Evolutionary conservation across 2,888 invertebrate species (phyloP), one percentile per base, ranked within the genome.

Genomic region (Chloroclystis v-ata): DNA sequence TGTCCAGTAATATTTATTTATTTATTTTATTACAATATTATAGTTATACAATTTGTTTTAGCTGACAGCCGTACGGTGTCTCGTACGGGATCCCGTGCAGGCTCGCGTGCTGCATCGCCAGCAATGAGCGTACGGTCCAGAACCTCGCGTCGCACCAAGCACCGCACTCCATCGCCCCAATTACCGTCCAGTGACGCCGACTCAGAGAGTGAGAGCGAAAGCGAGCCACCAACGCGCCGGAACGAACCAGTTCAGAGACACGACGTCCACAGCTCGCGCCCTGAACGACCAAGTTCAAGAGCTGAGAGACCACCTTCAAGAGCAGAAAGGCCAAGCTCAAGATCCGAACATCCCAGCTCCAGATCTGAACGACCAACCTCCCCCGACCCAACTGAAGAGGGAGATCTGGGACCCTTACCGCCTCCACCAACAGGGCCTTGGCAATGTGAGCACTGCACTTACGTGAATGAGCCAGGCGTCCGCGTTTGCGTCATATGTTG

Each of bases 401-500:
- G 78, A 39, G 72, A 66, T 26, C 62, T 76, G 25, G 85, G 83
- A 1, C 80, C 78, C 1, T 83, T 88, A 9, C 89, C 90, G 0
- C 83, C 87, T 1, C 85, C 89, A 9, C 91, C 92, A 0, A 81
- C 75, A 28, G 82, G 89, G 9, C 84, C 90, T 44, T 97, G 97
- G 97, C 92, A 94, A 56, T 97, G 97, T 74, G 95, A 95, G 67
- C 95, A 96, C 67, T 97, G 97, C 71, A 97, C 97, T 0, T 96
- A 92, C 71, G 93, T 96, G 2, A 97, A 97, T 71, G 93, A 94
- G 51, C 84, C 93, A 0, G 93, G 93, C 12, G 91, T 92, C 0
- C 91, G 93, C 60, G 94, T 97, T 28, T 97, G 97, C 69, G 89
- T 90, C 9, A 92, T 97, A 40, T 97, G 97, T 71, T 97, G 96